Percentiles rank a stretch among this genome's conserved stretches.
Conservation (phyloP, 1,140 invertebrate species). For the Nebria ingens region DNA sequence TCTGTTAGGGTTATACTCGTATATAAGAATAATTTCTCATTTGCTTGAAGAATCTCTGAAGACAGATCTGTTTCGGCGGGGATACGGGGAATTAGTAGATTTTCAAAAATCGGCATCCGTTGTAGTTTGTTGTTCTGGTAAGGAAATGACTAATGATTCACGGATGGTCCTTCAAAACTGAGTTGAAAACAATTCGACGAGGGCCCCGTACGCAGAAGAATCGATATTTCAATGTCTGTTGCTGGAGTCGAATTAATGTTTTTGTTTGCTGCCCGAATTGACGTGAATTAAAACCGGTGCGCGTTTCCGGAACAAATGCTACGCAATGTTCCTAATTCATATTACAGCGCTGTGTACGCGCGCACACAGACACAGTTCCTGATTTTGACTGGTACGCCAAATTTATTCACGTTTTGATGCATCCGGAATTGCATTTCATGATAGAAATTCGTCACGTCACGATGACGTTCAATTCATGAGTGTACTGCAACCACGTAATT, state of each 20-base stretch:
- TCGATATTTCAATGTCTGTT: background rate
- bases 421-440: conserved; percentile 4
- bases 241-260: background rate
- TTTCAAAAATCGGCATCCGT: too few relatives aligned
- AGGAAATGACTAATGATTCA: background rate
- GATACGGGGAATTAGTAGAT: too few relatives aligned
- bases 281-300: background rate
- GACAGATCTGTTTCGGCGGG: too few relatives aligned
- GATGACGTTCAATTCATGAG: background rate
- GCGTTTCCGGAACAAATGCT: background rate
- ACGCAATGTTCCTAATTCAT: background rate
- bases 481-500: too few relatives aligned
- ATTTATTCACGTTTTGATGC: conserved; percentile 7
- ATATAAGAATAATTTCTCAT: too few relatives aligned
- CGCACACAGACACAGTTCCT: too few relatives aligned
- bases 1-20: too few relatives aligned
- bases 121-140: background rate
- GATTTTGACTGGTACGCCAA: background rate
- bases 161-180: background rate
- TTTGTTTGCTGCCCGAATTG: background rate
- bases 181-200: too few relatives aligned
- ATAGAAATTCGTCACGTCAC: background rate
- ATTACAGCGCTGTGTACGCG: background rate
- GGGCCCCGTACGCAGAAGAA: background rate
- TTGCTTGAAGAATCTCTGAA: too few relatives aligned